phyloP scores from a whole-genome alignment of 1,140 invertebrate species.

The Calephelis virginiensis region DNA sequence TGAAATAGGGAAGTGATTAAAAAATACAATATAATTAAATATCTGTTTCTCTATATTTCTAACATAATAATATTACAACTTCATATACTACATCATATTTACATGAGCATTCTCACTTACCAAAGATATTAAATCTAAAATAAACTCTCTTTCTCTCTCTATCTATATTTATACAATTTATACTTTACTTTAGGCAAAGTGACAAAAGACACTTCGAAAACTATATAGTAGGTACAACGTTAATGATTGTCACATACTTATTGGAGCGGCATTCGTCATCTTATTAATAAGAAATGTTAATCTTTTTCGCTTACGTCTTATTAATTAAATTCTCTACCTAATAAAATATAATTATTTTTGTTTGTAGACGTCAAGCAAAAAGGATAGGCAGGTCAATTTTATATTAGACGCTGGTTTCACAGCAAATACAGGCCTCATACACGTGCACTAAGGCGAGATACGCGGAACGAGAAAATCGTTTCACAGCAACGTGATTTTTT shows the following conservation, averaged over 20 bases:
- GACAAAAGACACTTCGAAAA: slow-evolving; percentile 32
- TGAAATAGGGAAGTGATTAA: slow-evolving; percentile 11
- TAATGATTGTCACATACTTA: neutral
- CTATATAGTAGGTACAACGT: slow-evolving; percentile 2
- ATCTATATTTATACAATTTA: slow-evolving; percentile 58
- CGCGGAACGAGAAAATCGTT: no score
- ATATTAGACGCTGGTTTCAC: no score
- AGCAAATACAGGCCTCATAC: no score
- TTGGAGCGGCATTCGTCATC: neutral
- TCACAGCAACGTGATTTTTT: no score
- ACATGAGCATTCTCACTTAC: slow-evolving; percentile 70
- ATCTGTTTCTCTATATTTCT: slow-evolving; percentile 67
- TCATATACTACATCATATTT: slow-evolving; percentile 65
- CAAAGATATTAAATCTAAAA: slow-evolving; percentile 68
- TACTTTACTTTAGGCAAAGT: slow-evolving; percentile 59
- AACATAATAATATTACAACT: slow-evolving; percentile 56
- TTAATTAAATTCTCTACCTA: neutral
- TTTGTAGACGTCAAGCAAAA: neutral
- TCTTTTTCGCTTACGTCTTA: neutral
- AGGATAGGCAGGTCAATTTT: neutral
- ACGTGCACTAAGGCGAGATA: no score
- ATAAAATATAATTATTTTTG: neutral
- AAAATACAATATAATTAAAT: slow-evolving; percentile 44
- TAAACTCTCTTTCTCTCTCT: slow-evolving; percentile 57
- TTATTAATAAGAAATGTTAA: slow-evolving; percentile 6